phyloP scores from a whole-genome alignment of 2,888 invertebrate species.

The Hirtodrosophila confusa region DNA sequence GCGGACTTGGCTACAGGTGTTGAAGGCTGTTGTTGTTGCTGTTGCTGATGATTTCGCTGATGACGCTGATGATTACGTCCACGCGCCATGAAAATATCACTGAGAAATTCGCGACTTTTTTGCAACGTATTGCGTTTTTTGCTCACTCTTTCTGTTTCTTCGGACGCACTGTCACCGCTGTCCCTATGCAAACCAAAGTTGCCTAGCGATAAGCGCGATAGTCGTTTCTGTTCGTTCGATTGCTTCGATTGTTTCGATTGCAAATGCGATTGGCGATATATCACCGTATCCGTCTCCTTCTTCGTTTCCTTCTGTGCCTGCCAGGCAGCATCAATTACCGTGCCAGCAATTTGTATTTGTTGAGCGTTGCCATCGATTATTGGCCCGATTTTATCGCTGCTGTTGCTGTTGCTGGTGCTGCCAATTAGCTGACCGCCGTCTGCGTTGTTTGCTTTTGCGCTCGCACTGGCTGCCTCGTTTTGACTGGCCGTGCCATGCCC shows the following conservation, averaged over 20 bases:
- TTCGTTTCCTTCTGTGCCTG: constrained; percentile 11
- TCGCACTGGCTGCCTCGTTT: constrained; percentile 79
- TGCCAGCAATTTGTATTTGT: constrained; percentile 34
- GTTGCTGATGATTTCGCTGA: constrained; percentile 66
- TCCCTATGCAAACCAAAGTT: constrained; percentile 53
- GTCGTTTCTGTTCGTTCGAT: constrained; percentile 66
- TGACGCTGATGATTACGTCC: constrained; percentile 83
- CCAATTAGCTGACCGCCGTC: constrained; percentile 66
- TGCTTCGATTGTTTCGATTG: constrained; percentile 55
- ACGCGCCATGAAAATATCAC: constrained; percentile 84
- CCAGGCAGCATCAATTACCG: constrained; percentile 54
- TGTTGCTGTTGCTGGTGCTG: constrained; percentile 39
- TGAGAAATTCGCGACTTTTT: constrained; percentile 80
- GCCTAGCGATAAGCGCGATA: constrained; percentile 71
- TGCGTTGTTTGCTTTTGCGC: constrained; percentile 47
- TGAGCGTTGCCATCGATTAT: constrained; percentile 49
- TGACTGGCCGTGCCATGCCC: constrained; percentile 65
- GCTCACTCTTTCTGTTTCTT: constrained; percentile 5
- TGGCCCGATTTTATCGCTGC: constrained; percentile 34
- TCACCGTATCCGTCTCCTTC: constrained; percentile 41
- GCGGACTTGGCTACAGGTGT: constrained; percentile 40
- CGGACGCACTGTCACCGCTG: constrained; percentile 13
- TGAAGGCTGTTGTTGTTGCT: constrained; percentile 54
- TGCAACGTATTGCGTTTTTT: constrained; percentile 75
- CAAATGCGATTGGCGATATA: constrained; percentile 53